These are phyloP conservation scores for Lipophrys pholis DNA, from an alignment of 2,113 vertebrate genomes.

Conservation along the genomic window DNA sequence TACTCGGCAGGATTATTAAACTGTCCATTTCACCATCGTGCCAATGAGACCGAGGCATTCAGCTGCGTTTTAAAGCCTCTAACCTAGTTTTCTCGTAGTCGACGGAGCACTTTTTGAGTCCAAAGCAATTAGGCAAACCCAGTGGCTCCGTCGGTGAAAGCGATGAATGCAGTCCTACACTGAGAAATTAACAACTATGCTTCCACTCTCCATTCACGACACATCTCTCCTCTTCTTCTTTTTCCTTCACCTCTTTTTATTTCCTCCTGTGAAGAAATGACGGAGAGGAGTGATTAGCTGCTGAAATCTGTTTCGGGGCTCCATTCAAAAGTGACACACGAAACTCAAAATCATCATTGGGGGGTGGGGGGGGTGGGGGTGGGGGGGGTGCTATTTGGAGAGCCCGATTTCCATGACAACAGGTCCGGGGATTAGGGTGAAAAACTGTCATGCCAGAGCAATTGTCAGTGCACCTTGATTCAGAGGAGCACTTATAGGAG, in stretches of 20 bases:
- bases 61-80: slow-evolving; percentile 51
- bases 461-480: slow-evolving; percentile 79
- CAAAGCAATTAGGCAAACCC: slow-evolving; percentile 66
- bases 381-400: slow-evolving; percentile 56
- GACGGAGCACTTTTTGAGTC: slow-evolving; percentile 49
- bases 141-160: slow-evolving; percentile 46
- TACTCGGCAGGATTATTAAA: slow-evolving; percentile 34
- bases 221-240: slow-evolving; percentile 27
- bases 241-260: slow-evolving; percentile 17
- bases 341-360: slow-evolving; percentile 68
- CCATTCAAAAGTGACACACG: slow-evolving; percentile 11
- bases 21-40: slow-evolving; percentile 31
- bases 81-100: slow-evolving; percentile 61
- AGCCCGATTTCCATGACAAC: slow-evolving; percentile 85
- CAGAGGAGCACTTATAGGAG: slow-evolving; percentile 70
- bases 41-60: slow-evolving; percentile 41
- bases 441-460: slow-evolving; percentile 67
- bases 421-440: slow-evolving; percentile 77
- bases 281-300: slow-evolving; percentile 68
- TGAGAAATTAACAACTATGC: slow-evolving; percentile 34
- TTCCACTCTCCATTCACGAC: slow-evolving; percentile 36
- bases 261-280: slow-evolving; percentile 58
- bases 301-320: slow-evolving; percentile 60
- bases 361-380: slow-evolving; percentile 56
- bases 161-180: slow-evolving; percentile 34